These are phyloP conservation scores for Cyclura pinguis DNA, from an alignment of 2,797 vertebrate species.

Conservation along the genomic window DNA sequence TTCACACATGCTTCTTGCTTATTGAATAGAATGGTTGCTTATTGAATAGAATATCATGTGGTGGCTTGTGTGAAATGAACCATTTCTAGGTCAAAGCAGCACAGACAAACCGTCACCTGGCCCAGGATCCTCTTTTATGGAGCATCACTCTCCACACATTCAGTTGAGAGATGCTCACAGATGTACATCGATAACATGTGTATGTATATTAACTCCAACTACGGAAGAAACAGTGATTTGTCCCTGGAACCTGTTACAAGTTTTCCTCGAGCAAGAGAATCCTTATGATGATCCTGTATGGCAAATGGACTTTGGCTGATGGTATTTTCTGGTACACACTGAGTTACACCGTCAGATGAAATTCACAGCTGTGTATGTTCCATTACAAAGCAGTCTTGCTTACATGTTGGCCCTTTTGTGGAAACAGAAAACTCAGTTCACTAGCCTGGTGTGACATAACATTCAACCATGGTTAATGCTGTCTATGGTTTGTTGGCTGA, in stretches of 20 bases:
- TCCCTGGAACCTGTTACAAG: no score
- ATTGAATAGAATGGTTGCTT: no score
- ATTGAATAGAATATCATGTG: no score
- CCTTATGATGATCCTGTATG: no score
- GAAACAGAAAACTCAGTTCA: not conserved
- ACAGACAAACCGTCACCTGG: not conserved
- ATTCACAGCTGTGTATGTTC: not conserved
- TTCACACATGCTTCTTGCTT: no score
- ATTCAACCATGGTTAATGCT: not conserved
- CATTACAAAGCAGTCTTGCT: not conserved
- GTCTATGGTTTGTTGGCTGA: not conserved
- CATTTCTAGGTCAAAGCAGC: rapidly evolving
- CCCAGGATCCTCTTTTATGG: not conserved
- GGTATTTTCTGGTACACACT: not conserved
- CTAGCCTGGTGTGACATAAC: not conserved
- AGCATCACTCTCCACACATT: not conserved
- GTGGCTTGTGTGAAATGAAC: no score
- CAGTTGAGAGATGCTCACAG: not conserved
- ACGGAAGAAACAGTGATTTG: not conserved
- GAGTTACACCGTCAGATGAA: not conserved
- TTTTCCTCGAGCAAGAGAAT: not conserved
- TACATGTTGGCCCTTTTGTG: not conserved
- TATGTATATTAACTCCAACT: not conserved
- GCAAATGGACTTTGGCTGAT: no score
- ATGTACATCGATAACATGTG: no score